These are phyloP conservation scores for Botia almorhae DNA, from an alignment of 2,797 vertebrate genomes.

Conservation along the genomic window DNA sequence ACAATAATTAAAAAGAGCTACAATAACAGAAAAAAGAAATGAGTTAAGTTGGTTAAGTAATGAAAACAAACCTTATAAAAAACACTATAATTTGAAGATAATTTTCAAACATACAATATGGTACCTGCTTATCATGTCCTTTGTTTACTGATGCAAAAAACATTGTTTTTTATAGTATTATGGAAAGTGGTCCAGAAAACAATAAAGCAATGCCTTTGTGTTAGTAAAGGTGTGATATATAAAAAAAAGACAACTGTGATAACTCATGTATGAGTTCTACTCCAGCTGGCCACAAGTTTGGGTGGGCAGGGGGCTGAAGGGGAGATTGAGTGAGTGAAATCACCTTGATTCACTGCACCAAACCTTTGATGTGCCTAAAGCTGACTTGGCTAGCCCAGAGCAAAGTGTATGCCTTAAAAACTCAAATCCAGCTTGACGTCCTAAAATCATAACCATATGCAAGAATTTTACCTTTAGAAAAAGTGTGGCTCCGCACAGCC, in stretches of 20 bases:
- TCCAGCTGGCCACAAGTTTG: slow-evolving; percentile 49
- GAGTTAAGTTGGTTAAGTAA: background rate
- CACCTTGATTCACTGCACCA: slow-evolving; percentile 97
- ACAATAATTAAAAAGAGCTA: background rate
- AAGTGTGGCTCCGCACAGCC: slow-evolving; percentile 80
- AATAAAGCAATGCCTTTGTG: background rate
- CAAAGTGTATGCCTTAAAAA: slow-evolving; percentile 79
- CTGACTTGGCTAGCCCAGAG: slow-evolving; percentile 87
- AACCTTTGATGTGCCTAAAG: slow-evolving; percentile 94
- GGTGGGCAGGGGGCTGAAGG: slow-evolving; percentile 35
- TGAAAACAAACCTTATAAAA: background rate
- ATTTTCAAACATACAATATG: background rate
- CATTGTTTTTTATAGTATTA: background rate
- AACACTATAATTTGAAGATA: too few species aligned
- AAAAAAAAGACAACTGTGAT: slow-evolving; percentile 9
- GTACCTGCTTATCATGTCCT: background rate
- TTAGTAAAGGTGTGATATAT: slow-evolving; percentile 1
- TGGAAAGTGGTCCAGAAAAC: background rate
- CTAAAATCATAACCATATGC: slow-evolving; percentile 99
- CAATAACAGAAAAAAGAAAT: background rate
- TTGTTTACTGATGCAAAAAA: background rate
- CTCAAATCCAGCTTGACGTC: slow-evolving; percentile 88
- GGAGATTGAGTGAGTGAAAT: slow-evolving; percentile 75
- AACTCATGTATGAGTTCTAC: slow-evolving; percentile 46
- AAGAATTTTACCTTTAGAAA: slow-evolving; percentile 86